Percentiles rank a stretch among this genome's conserved stretches.
Conservation (phyloP, 2,797 vertebrate genomes). For the Aulostomus chinensis region DNA sequence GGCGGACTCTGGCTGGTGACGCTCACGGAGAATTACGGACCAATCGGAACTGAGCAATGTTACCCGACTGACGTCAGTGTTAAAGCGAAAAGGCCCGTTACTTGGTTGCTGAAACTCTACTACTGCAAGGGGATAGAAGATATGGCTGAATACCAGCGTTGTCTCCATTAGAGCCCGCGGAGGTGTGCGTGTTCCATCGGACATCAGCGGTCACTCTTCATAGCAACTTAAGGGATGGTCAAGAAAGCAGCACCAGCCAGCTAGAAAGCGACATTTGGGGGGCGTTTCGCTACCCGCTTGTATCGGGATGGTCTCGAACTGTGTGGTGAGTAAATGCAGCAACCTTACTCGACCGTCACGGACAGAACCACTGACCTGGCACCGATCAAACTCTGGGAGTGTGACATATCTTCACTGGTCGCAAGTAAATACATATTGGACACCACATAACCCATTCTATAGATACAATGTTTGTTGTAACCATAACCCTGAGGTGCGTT, state of each 20-base stretch:
- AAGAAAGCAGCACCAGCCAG: background rate
- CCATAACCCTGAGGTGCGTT: background rate
- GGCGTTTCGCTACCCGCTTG: slow-evolving; percentile 37
- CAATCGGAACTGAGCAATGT: slow-evolving; percentile 58
- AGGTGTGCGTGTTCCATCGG: background rate
- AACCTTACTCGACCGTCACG: slow-evolving; percentile 19
- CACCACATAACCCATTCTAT: no score
- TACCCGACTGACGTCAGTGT: slow-evolving; percentile 74
- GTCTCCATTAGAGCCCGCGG: slow-evolving; percentile 4
- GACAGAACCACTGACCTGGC: background rate
- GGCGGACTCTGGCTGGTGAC: slow-evolving; percentile 54
- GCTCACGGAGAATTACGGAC: slow-evolving; percentile 25
- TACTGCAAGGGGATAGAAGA: slow-evolving; percentile 40
- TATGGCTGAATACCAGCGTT: slow-evolving; percentile 25
- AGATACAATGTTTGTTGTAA: no score
- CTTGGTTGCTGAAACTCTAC: slow-evolving; percentile 54
- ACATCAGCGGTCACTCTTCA: no score
- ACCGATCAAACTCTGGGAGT: background rate
- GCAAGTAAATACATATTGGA: no score
- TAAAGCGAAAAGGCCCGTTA: slow-evolving; percentile 78
- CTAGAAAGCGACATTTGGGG: slow-evolving; percentile 29
- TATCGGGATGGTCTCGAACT: slow-evolving; percentile 55
- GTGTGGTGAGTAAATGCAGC: slow-evolving; percentile 69
- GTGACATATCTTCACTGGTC: background rate
- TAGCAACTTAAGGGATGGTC: background rate